Evolutionary conservation across 2,888 invertebrate species (phyloP).

Genomic region (Agonopterix heracliana): DNA sequence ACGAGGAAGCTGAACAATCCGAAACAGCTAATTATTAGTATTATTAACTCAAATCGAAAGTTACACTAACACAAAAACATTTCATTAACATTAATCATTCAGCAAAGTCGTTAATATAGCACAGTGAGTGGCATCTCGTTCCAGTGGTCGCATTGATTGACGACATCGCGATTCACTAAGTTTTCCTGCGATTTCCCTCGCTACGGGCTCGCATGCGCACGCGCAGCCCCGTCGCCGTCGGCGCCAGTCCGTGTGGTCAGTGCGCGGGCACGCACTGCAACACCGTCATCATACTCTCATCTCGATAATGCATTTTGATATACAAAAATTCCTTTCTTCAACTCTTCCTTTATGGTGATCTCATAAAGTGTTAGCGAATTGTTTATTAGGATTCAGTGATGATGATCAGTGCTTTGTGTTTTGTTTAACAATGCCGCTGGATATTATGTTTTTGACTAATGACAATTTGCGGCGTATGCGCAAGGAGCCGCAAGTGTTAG

Average conservation of each 20-base stretch:
- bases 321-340: conserved; percentile 42
- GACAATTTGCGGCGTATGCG: conserved; percentile 69
- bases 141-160: conserved; percentile 43
- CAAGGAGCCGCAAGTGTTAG: conserved; percentile 63
- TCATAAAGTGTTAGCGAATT: conserved; percentile 42
- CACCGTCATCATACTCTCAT: conserved; percentile 20
- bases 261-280: conserved; percentile 43
- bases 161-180: conserved; percentile 29
- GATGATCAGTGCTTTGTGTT: conserved; percentile 30
- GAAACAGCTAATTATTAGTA: too few relatives aligned
- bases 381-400: conserved; percentile 36
- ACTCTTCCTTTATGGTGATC: conserved; percentile 42
- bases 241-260: conserved; percentile 42
- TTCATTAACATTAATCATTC: background rate
- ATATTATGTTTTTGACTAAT: conserved; percentile 74
- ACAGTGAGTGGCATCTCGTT: conserved; percentile 23
- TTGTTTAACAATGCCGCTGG: conserved; percentile 53
- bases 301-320: conserved; percentile 71
- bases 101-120: too few relatives aligned
- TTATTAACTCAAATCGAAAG: too few relatives aligned
- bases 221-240: conserved; percentile 22
- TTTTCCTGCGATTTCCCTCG: conserved; percentile 67
- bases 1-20: too few relatives aligned
- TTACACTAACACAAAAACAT: background rate
- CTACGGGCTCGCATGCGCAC: conserved; percentile 15